A percentile compares a stretch with the other conserved stretches of the same genome.
Conservation (phyloP, 2,888 invertebrate species). For the Ophion ellenae region DNA sequence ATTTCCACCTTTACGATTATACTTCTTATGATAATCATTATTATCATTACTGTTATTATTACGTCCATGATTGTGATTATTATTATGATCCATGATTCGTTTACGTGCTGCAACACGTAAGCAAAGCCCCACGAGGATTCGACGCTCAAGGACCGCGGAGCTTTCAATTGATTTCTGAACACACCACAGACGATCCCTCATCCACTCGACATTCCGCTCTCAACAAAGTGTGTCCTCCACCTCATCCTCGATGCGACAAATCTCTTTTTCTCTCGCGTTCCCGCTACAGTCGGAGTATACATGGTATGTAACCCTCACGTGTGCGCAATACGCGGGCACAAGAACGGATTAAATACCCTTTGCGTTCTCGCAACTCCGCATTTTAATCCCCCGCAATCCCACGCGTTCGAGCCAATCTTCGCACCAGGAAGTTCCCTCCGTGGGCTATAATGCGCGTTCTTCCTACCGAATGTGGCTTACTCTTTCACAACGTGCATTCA, state of each 20-base stretch:
- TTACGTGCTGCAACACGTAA: conserved; percentile 1
- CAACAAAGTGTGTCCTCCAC: conserved; percentile 26
- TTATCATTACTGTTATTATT: no score
- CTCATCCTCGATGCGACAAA: conserved; percentile 33
- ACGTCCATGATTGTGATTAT: no score
- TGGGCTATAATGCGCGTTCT: conserved; percentile 9
- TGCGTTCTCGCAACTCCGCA: conserved; percentile 49
- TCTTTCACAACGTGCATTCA: conserved; percentile 46
- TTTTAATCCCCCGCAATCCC: conserved; percentile 66
- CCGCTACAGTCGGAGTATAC: conserved; percentile 46
- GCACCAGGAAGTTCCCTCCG: conserved; percentile 32
- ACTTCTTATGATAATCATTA: no score
- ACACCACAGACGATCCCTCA: conserved; percentile 38
- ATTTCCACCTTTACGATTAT: no score
- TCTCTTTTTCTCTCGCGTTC: conserved; percentile 19
- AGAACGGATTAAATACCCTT: conserved; percentile 63
- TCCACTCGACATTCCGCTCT: conserved; percentile 53
- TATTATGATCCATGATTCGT: no score
- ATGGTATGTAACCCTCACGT: conserved; percentile 21
- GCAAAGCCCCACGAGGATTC: conserved; percentile 48
- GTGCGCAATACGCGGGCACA: conserved; percentile 38
- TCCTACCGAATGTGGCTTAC: conserved; percentile 35
- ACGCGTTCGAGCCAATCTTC: conserved; percentile 57
- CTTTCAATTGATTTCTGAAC: conserved; percentile 48
- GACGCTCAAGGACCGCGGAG: conserved; percentile 38